A percentile compares a stretch with the other conserved stretches of the same genome.
These are phyloP conservation scores for Lycia hirtaria DNA, from an alignment of 2,888 invertebrate genomes.

Conservation along the genomic window DNA sequence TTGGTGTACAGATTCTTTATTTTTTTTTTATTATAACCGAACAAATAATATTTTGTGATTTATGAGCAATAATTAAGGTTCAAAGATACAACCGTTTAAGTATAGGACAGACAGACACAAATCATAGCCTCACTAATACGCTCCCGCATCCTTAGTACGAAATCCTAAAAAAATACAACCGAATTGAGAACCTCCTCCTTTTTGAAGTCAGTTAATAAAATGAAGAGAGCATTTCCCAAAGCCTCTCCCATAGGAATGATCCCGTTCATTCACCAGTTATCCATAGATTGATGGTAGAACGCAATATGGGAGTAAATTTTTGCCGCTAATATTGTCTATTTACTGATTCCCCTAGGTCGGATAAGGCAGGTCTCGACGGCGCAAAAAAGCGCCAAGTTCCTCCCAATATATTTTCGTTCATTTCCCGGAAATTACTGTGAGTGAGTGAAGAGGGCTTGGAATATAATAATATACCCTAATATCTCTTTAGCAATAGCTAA, in stretches of 20 bases:
- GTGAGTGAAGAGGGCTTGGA: slow-evolving; percentile 54
- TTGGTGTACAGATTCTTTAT: too few relatives aligned
- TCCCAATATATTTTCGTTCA: slow-evolving; percentile 53
- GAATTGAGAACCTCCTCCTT: too few relatives aligned
- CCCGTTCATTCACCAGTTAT: background rate
- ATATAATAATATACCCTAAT: slow-evolving; percentile 75
- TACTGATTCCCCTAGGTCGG: slow-evolving; percentile 42
- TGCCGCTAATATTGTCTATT: slow-evolving; percentile 52
- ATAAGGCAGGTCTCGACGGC: slow-evolving; percentile 42
- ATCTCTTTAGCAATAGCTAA: slow-evolving; percentile 56
- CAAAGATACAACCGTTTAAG: too few relatives aligned
- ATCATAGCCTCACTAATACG: too few relatives aligned
- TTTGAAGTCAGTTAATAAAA: too few relatives aligned
- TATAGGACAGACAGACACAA: too few relatives aligned
- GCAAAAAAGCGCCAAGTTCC: slow-evolving; percentile 42
- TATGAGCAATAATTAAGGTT: too few relatives aligned
- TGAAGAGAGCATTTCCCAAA: background rate
- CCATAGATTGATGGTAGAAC: slow-evolving; percentile 15
- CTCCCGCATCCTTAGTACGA: too few relatives aligned
- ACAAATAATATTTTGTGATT: too few relatives aligned
- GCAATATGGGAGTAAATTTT: slow-evolving; percentile 41
- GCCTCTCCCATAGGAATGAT: background rate
- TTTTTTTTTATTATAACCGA: too few relatives aligned
- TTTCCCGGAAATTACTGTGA: slow-evolving; percentile 51
- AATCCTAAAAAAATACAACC: too few relatives aligned